Evolutionary conservation across 2,888 invertebrate species (phyloP), one percentile per base, ranked within the genome.

Genomic region (Platycheirus rosarum): DNA sequence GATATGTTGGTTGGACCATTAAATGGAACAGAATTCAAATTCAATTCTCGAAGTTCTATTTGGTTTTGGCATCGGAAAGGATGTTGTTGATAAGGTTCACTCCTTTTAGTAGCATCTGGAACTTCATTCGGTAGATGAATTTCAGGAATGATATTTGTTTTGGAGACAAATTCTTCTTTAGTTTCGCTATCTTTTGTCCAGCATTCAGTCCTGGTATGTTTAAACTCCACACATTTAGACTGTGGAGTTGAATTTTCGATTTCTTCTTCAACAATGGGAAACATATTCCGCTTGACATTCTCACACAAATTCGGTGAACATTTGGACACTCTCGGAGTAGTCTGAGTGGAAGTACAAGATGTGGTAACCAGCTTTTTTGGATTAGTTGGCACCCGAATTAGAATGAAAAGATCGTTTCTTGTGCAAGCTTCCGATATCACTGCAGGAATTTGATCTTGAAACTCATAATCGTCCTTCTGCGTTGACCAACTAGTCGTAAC

Each of bases 361-460:
- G 51, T 44, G 1, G 2, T 16, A 0, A 55, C 23, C 2, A 55
- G 18, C 0, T 57, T 71, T 7, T 13, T 53, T 0, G 46, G 11
- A 16, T 68, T 49, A 1, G 62, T 77, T 5, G 89, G 88, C 85
- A 89, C 87, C 74, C 89, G 88, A 8, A 90, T 89, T 69, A 89
- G 85, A n/a, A 89, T 89, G 29, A 85, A 89, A 70, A 89, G 87
- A 85, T 89, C 88, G 70, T 89, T 89, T 66, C 89, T 86, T 20
- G 88, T 76, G 57, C 88, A 88, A 40, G 88, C 86, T 78, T 89
- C 88, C 5, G 89, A 88, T 0, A 90, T 85, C 40, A 85, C 86
- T 7, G 86, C 55, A 13, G 86, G 84, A 7, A 55, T 42, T 9
- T 76, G 48, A 1, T 85, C 85, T 2, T 86, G 85, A 51, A 89